Base-by-base conservation (phyloP, 1,140 invertebrate species). In the Lycorma delicatula region DNA sequence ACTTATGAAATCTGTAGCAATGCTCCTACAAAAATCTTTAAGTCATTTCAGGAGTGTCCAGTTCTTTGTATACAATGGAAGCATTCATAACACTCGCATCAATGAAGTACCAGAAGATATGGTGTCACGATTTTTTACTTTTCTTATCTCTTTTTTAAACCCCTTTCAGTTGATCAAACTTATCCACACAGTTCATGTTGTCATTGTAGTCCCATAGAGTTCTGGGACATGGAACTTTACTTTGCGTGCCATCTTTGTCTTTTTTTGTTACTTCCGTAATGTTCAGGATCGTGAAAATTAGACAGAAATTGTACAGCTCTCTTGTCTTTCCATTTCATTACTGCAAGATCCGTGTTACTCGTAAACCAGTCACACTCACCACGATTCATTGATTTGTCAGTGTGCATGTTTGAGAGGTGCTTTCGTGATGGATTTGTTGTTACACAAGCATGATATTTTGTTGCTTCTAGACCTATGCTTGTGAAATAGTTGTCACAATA, bases 141-240 rank as follows among this genome's bases (percentile, higher is more conserved):
- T 72, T 71, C 54, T 70, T 62, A 54, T 70, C 58, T 27, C 70
- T 63, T 54, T 67, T 60, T 56, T 72, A 74, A 16, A 58, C 36
- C 16, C 55, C 56, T 54, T 68, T 70, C 52, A 58, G n/a, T n/a
- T n/a, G n/a, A n/a, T n/a, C n/a, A n/a, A n/a, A n/a, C n/a, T n/a
- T n/a, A n/a, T n/a, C n/a, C n/a, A n/a, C n/a, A n/a, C n/a, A n/a
- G n/a, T n/a, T n/a, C n/a, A n/a, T n/a, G n/a, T n/a, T n/a, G n/a
- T n/a, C n/a, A n/a, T 71, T 73, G 54, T 73, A 75, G 55, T 72
- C 64, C 18, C 63, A 64, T 6, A 71, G 58, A 4, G 67, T 60
- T 60, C 60, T 49, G 48, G 70, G 67, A 54, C 67, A 64, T 26
- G 53, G 13, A 38, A 68, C 47, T 46, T 52, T 31, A 16, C 38